Conservation (phyloP, 2,888 invertebrate species). For the Ophion slaviceki region DNA sequence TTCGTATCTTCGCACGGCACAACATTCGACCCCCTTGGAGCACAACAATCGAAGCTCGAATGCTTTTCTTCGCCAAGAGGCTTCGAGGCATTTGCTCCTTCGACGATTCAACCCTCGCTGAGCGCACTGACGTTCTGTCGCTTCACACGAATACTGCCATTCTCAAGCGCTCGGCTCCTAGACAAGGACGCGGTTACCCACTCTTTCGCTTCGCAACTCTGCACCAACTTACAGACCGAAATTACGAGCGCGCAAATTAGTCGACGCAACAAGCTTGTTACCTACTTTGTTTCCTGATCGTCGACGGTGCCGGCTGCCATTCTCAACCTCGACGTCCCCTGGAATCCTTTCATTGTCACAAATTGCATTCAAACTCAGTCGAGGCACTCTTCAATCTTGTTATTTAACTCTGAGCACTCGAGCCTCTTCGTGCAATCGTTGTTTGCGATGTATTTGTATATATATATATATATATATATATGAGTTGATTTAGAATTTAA, state of each 20-base stretch:
- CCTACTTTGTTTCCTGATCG: too few species aligned
- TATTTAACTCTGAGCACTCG: too few species aligned
- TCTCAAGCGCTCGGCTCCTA: background rate
- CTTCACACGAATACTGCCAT: slow-evolving; percentile 8
- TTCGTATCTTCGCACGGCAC: slow-evolving; percentile 34
- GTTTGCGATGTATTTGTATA: background rate
- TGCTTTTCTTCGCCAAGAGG: background rate
- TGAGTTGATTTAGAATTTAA: too few species aligned
- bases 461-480: background rate
- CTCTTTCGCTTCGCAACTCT: background rate
- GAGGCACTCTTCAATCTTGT: too few species aligned
- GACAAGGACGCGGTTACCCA: background rate
- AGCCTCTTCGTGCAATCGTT: too few species aligned
- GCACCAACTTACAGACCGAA: background rate
- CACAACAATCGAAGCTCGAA: background rate
- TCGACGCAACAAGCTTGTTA: too few species aligned
- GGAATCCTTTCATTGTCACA: too few species aligned
- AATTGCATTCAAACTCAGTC: too few species aligned
- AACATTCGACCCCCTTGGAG: background rate
- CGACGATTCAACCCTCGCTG: background rate
- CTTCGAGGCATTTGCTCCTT: slow-evolving; percentile 10
- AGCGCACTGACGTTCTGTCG: background rate
- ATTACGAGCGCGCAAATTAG: too few species aligned
- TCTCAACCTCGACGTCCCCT: too few species aligned
- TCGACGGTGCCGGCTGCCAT: too few species aligned